Base-by-base conservation (phyloP, 2,888 invertebrate species). In the Drosophila mettleri region DNA sequence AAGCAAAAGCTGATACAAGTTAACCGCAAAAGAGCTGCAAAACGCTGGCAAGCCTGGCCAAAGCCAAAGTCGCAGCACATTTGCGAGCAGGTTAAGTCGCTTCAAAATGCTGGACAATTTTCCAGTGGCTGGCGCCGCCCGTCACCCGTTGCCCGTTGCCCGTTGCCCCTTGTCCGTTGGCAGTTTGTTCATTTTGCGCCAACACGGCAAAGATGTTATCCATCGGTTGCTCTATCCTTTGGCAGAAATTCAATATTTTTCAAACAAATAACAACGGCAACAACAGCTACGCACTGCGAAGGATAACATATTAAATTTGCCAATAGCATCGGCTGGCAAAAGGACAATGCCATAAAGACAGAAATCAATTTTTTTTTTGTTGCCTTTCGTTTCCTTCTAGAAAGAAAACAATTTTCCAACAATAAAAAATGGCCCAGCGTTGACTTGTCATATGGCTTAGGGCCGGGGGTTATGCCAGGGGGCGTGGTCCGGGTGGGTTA, bases 221-320 rank as follows among this genome's bases (percentile, higher is more conserved):
- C 80, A 24, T 43, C 57, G 60, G 73, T 68, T 64, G 83, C 77
- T 65, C 64, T 80, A 72, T 70, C 72, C 74, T 62, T 68, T 48
- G 46, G 57, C 59, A 68, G 76, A 84, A 86, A 84, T 85, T 83
- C 86, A 84, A 84, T 86, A 83, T 85, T 84, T 84, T 86, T 75
- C 76, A 84, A 76, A 78, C 78, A 80, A 83, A 78, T 73, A 78
- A 69, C 64, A 73, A 51, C 74, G 62, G 45, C 59, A 61, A 24
- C 43, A 43, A 38, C 43, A 34, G 41, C 53, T 55, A 66, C 80
- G 67, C 82, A 74, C 72, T 78, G 65, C 75, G 66, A 74, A 66
- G 82, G 83, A 80, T 74, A 86, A 85, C 80, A 85, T 85, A 85
- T 86, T 85, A 85, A 86, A 85, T 85, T 85, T 86, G 74, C 80